Evolutionary conservation across 2,888 invertebrate species (phyloP).

Genomic region (Cheilosia pagana): DNA sequence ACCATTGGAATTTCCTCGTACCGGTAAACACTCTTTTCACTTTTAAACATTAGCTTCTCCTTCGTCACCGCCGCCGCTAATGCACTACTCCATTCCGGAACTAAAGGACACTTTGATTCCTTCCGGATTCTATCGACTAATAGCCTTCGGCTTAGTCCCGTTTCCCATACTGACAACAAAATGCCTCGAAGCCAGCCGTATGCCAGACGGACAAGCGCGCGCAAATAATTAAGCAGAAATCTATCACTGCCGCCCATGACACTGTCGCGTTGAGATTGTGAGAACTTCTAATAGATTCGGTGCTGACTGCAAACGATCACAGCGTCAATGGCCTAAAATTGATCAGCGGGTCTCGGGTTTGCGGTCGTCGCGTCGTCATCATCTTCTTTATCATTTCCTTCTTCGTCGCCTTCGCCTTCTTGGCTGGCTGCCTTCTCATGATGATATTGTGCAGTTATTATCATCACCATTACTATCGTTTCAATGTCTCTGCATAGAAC

Average conservation of each 20-base stretch:
- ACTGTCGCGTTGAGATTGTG: conserved; percentile 43
- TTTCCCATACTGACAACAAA: conserved; percentile 41
- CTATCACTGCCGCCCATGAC: conserved; percentile 53
- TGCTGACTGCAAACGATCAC: conserved; percentile 35
- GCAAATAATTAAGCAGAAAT: conserved; percentile 49
- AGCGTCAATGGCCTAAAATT: conserved; percentile 48
- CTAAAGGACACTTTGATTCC: conserved; percentile 17
- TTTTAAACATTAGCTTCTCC: conserved; percentile 4
- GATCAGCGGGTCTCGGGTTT: conserved; percentile 35
- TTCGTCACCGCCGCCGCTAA: neutral
- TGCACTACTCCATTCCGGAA: conserved; percentile 24
- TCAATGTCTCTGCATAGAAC: conserved; percentile 4
- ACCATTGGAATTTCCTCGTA: conserved; percentile 84
- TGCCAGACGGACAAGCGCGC: conserved; percentile 26
- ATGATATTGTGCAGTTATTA: conserved; percentile 33
- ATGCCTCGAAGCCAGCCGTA: conserved; percentile 50
- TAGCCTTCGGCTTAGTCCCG: conserved; percentile 2
- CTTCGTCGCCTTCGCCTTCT: conserved; percentile 48
- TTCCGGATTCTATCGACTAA: conserved; percentile 17
- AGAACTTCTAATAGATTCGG: conserved; percentile 61
- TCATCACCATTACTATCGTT: conserved; percentile 18
- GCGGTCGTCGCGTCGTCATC: conserved; percentile 32
- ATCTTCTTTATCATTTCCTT: conserved; percentile 53
- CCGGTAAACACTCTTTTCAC: neutral
- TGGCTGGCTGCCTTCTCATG: conserved; percentile 9